Evolutionary conservation across 2,113 vertebrate genomes (phyloP), one percentile per base, ranked within the genome.

Genomic region (Pipra filicauda): DNA sequence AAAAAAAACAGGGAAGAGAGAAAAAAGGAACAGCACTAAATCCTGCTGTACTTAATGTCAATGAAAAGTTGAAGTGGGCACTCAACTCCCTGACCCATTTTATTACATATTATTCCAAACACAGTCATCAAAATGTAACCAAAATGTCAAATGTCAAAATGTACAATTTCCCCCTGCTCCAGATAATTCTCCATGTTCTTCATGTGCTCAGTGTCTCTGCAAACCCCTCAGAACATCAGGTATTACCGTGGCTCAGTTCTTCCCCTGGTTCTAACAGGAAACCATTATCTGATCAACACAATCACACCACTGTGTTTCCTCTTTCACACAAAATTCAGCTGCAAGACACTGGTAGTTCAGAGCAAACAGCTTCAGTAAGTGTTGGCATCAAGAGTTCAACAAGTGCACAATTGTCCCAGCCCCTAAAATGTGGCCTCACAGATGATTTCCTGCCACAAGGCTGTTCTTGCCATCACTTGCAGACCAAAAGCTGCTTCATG

Each of bases 261-360:
- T 95, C 22, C 62, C 74, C 70, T 66, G 7, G 19, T 19, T 46
- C 71, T 55, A 22, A 76, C 91, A 97, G 97, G 97, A 96, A 97
- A 70, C 66, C 81, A n/a, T 77, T 89, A 81, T 94, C 95, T 95
- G 96, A 95, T 73, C 62, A 44, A 75, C 81, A 86, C 89, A 74
- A 91, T 67, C 74, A 30, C 12, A 17, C n/a, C 65, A 4, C 76
- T 77, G 54, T 26, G 89, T 61, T 89, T 96, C 95, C 96, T 93
- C 80, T 83, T 71, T 58, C 85, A 43, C 8, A 62, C 8, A 8
- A 37, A 48, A 49, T 6, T 81, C 67, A 74, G 86, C 79, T 87
- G 65, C 22, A 6, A 37, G 70, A 10, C 37, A 20, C 72, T 62
- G 26, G 19, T 4, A 54, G 44, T 51, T 54, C 41, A 59, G 5